phyloP scores from a whole-genome alignment of 2,888 invertebrate genomes.

The Drosophila anceps region DNA sequence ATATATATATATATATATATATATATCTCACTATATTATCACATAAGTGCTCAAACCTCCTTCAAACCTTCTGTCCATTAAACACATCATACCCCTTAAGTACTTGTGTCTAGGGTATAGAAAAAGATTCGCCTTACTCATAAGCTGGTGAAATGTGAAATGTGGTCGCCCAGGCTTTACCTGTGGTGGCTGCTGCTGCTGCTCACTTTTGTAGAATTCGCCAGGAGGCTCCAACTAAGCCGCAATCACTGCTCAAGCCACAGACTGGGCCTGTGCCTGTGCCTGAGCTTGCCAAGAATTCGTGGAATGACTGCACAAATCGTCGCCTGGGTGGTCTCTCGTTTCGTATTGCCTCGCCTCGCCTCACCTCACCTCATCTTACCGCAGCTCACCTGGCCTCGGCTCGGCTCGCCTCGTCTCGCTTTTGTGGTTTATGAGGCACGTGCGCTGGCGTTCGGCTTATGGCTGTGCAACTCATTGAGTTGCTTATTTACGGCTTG shows the following conservation, averaged over 20 bases:
- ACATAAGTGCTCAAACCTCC: no score
- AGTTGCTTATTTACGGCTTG: slow-evolving; percentile 77
- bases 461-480: slow-evolving; percentile 75
- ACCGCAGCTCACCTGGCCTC: slow-evolving; percentile 1
- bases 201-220: slow-evolving; percentile 50
- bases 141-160: slow-evolving; percentile 73
- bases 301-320: slow-evolving; percentile 80
- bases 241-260: slow-evolving; percentile 48
- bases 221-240: slow-evolving; percentile 50
- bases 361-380: background rate
- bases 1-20: no score
- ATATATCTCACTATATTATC: no score
- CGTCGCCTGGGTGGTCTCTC: slow-evolving; percentile 70
- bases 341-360: slow-evolving; percentile 3
- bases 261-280: slow-evolving; percentile 10
- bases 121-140: slow-evolving; percentile 51
- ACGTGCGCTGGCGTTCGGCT: slow-evolving; percentile 78
- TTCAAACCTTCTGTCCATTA: no score
- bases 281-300: slow-evolving; percentile 66
- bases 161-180: slow-evolving; percentile 30
- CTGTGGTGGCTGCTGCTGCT: slow-evolving; percentile 9
- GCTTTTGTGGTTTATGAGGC: slow-evolving; percentile 73
- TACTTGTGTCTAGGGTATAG: background rate
- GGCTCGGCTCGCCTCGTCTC: slow-evolving; percentile 15
- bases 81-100: background rate